Conservation (phyloP, 2,113 vertebrate genomes). For the Oncorhynchus kisutch region DNA sequence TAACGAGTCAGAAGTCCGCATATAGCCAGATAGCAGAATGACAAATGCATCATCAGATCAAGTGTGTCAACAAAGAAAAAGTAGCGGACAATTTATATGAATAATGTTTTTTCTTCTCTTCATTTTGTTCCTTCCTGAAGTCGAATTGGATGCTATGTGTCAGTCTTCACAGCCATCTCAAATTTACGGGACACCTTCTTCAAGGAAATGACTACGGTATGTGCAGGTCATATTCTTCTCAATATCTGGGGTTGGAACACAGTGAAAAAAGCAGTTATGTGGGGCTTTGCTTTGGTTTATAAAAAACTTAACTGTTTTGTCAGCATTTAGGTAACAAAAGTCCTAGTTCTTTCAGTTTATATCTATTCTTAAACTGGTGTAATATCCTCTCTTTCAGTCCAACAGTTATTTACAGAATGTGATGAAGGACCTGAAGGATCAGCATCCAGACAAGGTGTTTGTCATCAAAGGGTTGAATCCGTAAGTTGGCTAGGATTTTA, state of each 20-base stretch:
- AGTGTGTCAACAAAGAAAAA: not conserved
- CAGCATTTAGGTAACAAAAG: conserved; percentile 5
- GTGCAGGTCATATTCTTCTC: not conserved
- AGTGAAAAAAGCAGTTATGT: no score
- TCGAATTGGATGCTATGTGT: conserved; percentile 89
- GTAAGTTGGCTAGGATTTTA: conserved; percentile 54
- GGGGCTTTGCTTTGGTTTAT: not conserved
- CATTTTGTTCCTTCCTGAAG: conserved; percentile 60
- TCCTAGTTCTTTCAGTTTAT: not conserved
- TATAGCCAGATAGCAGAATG: not conserved
- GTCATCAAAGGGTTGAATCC: conserved; percentile 80
- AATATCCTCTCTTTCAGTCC: conserved; percentile 69
- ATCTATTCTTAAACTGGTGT: not conserved
- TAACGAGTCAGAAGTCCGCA: conserved; percentile 37
- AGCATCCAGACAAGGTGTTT: conserved; percentile 89
- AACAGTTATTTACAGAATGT: conserved; percentile 84
- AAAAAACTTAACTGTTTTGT: not conserved
- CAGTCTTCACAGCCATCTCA: conserved; percentile 88
- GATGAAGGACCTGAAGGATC: conserved; percentile 86
- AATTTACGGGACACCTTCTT: conserved; percentile 87
- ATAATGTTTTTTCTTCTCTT: not conserved
- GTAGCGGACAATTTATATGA: not conserved
- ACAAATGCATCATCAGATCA: not conserved
- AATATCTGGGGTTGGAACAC: no score
- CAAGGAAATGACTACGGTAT: conserved; percentile 88